Evolutionary conservation across 2,888 invertebrate species (phyloP), one percentile per base, ranked within the genome.

Genomic region (Agonopterix arenella): DNA sequence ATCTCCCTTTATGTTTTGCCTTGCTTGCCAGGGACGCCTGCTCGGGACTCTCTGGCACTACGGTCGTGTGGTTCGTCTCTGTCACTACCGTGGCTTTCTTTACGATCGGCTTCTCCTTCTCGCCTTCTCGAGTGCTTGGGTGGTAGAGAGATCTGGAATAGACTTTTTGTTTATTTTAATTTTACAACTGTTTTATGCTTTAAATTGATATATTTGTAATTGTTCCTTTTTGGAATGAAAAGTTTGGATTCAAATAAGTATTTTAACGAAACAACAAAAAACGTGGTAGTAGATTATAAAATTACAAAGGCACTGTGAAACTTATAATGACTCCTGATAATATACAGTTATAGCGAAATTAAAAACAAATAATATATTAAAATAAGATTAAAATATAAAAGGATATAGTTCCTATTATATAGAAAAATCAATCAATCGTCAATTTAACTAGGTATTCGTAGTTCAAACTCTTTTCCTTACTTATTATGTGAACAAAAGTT

Each of bases 131-230:
- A 52, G 72, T 71, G 69, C 76, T 82, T 76, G 84, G 72, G 52
- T 80, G 84, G 80, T 89, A 89, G 72, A 89, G 80, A 68, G 90
- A 90, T 76, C 90, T 90, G 85, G 60, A 84, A 78, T 70, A 85
- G 72, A 46, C 52, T 64, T 82, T 84, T 80, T 62, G 57, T 82
- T 76, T 75, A 82, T 65, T 70, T 68, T 58, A 62, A 70, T 72
- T 73, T 70, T 68, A 74, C 67, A 64, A 66, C 70, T 68, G 72
- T 62, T 66, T 55, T 9, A 40, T 58, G 55, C 57, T 48, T 45
- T 55, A 56, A n/a, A n/a, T n/a, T n/a, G n/a, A n/a, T n/a, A n/a
- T n/a, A n/a, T n/a, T n/a, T n/a, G n/a, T n/a, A n/a, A 18, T 36
- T 11, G 28, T 44, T 46, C 10, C 8, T 36, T 36, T 13, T 7